Conservation (phyloP, 2,113 vertebrate genomes). For the Cyprichromis sp. region DNA sequence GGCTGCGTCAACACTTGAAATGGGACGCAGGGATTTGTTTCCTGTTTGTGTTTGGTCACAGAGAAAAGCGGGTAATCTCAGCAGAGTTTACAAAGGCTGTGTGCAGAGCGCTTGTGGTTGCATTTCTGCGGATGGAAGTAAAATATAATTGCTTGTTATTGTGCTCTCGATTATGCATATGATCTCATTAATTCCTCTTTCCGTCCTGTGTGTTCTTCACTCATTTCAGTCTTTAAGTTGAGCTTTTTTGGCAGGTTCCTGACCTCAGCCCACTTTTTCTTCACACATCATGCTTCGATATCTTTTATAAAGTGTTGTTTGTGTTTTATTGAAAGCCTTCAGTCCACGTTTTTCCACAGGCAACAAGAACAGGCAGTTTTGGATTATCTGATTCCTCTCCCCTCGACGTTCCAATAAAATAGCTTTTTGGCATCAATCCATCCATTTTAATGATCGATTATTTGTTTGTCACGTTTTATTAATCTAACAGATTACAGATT, state of each 20-base stretch:
- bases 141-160: not conserved
- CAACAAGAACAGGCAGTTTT: not conserved
- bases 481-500: not conserved
- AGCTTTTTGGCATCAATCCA: fast-evolving
- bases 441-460: not conserved
- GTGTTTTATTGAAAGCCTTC: not conserved
- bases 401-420: not conserved
- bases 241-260: not conserved
- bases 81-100: not conserved
- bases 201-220: fast-evolving
- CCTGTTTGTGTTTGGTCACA: not conserved
- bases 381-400: not conserved
- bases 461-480: not conserved
- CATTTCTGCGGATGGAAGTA: not conserved
- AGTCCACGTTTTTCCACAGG: not conserved
- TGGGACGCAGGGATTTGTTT: not conserved
- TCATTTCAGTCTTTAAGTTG: not conserved
- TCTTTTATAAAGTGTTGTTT: not conserved
- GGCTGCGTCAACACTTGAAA: not conserved
- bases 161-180: not conserved
- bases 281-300: not conserved
- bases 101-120: not conserved
- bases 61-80: not conserved
- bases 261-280: not conserved
- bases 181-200: not conserved